phyloP scores from a whole-genome alignment of 2,113 vertebrate species.

The Falcunculus frontatus region DNA sequence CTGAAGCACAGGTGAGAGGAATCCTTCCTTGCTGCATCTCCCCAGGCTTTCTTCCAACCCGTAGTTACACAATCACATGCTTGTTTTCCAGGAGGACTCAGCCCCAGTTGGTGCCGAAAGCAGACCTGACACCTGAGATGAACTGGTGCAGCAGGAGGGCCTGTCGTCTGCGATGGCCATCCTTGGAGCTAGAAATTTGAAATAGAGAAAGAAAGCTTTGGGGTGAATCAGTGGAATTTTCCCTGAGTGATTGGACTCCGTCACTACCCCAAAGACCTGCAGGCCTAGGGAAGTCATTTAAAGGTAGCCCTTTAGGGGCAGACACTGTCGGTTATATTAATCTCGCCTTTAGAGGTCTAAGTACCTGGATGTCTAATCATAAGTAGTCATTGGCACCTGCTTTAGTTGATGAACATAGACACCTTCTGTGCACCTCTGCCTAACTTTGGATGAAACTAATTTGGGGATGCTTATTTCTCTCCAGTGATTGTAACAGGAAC shows the following conservation, averaged over 20 bases:
- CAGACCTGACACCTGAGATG: not conserved
- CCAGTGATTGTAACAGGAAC: not conserved
- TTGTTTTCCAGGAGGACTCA: not conserved
- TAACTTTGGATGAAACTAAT: not conserved
- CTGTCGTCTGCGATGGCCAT: fast-evolving
- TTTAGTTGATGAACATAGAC: not conserved
- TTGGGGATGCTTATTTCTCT: not conserved
- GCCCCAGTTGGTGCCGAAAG: not conserved
- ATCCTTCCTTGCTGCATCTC: not conserved
- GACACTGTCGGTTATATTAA: not conserved
- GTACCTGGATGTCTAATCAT: not conserved
- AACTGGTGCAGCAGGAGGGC: fast-evolving
- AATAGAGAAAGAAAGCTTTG: not conserved
- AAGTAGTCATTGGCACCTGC: not conserved
- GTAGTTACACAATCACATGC: fast-evolving
- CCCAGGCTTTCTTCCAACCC: not conserved
- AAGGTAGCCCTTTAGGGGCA: not conserved
- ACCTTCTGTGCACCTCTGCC: not conserved
- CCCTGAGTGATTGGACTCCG: not conserved
- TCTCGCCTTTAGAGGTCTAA: not conserved
- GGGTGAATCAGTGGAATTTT: not conserved
- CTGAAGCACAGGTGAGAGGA: not conserved
- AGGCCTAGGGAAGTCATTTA: not conserved
- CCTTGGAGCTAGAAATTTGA: not conserved
- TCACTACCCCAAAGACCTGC: not conserved